Evolutionary conservation across 2,888 invertebrate genomes (phyloP), one percentile per base, ranked within the genome.

Genomic region (Epinotia ramella): DNA sequence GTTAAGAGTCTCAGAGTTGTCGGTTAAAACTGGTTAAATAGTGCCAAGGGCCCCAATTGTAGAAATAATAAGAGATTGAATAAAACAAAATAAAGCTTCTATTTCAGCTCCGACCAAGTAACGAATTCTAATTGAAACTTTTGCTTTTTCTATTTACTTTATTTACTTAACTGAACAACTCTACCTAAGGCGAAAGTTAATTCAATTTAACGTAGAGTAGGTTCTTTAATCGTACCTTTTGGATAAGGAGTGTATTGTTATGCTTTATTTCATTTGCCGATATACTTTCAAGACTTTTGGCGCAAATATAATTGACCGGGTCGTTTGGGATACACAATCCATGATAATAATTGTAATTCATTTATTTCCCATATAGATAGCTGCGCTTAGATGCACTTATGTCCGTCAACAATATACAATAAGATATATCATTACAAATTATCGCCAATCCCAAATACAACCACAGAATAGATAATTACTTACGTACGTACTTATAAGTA

Each of bases 161-260:
- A 60, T 60, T 69, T 69, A 69, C 69, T 46, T 60, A 60, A 57
- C 59, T 69, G n/a, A 53, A 56, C 66, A 28, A 69, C 46, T 69
- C 24, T 69, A 59, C 40, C 59, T 40, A 24, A 24, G 46, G 5
- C 16, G 68, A 69, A 60, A 13, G 6, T 5, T 16, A 7, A 44
- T 68, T 68, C 24, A 59, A n/a, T 24, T 4, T 12, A 59, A 44
- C 53, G 56, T 67, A 40, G 6, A 24, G n/a, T n/a, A 53, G 53
- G 16, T 7, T 53, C 16, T 33, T 33, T n/a, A 62, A 62, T 62
- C 59, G 59, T 60, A 60, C 12, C 4, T 44, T 44, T 57, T 57
- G 9, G 40, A 57, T 20, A 18, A 57, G 20, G 16, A 57, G n/a
- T 65, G 7, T 49, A 53, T 46, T 66, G 9, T 9, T 6, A 16